phyloP scores from a whole-genome alignment of 2,888 invertebrate species.

The Chalcis sispes region DNA sequence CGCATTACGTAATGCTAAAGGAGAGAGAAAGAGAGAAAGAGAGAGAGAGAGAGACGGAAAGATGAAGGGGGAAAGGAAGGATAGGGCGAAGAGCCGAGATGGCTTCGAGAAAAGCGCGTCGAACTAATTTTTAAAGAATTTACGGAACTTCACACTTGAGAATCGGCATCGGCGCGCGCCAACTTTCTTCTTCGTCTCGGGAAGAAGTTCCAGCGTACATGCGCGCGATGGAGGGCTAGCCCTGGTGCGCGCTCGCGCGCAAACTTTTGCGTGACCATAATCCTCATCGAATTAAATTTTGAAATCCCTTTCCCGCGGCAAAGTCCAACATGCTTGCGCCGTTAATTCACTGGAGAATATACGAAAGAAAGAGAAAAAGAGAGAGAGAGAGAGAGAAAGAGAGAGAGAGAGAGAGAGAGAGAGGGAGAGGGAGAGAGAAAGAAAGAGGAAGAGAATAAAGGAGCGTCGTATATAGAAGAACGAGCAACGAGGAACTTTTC shows the following conservation, averaged over 20 bases:
- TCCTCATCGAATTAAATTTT: conserved; percentile 52
- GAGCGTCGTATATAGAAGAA: background rate
- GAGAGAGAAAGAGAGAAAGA: conserved; percentile 3
- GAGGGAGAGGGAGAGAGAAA: background rate
- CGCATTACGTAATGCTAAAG: background rate
- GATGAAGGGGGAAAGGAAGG: background rate
- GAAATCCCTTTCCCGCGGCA: conserved; percentile 29
- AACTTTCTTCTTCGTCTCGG: conserved; percentile 12
- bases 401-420: background rate
- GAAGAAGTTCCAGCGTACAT: background rate
- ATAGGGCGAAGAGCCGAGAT: too few species aligned
- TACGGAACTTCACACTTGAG: conserved; percentile 41
- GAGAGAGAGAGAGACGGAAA: background rate
- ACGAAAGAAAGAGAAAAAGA: too few species aligned
- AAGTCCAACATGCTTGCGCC: conserved; percentile 8
- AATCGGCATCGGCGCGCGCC: conserved; percentile 1
- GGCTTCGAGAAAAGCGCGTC: conserved; percentile 39
- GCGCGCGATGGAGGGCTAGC: too few species aligned
- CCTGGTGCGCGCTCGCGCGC: background rate
- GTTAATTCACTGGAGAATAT: conserved; percentile 6
- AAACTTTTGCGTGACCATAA: conserved; percentile 49
- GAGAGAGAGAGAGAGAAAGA: conserved; percentile 7
- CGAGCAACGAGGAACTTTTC: conserved; percentile 36
- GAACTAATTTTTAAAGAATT: conserved; percentile 51
- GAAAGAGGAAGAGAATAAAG: background rate